Conservation (phyloP, 2,113 vertebrate genomes). For the Cyprinodon brontotheroides region DNA sequence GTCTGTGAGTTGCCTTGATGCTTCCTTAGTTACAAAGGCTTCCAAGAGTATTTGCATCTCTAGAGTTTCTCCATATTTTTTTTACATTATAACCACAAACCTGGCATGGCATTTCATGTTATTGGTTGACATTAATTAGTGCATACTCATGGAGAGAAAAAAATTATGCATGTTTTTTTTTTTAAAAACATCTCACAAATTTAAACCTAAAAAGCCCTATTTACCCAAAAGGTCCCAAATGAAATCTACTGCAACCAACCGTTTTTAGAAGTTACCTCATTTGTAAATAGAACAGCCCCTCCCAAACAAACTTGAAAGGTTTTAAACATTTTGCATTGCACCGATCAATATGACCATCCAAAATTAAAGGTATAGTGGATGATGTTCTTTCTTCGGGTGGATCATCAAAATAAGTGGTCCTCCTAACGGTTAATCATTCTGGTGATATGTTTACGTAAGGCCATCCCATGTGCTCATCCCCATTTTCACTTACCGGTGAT, state of each 20-base stretch:
- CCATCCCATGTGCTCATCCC: too few species aligned
- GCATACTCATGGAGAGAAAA: background rate
- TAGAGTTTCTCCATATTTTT: background rate
- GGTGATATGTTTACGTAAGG: too few species aligned
- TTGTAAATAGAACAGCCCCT: too few species aligned
- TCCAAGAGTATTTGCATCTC: background rate
- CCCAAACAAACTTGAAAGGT: background rate
- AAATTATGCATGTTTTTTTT: background rate
- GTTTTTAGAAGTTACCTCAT: too few species aligned
- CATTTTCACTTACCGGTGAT: too few species aligned
- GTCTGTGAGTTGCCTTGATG: conserved; percentile 12
- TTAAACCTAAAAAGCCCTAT: background rate
- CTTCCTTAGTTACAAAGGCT: too few species aligned
- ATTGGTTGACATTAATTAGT: background rate
- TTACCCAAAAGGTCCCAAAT: background rate
- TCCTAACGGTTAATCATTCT: too few species aligned
- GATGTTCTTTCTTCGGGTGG: too few species aligned
- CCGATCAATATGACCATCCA: background rate
- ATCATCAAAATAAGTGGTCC: too few species aligned
- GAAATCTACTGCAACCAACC: too few species aligned
- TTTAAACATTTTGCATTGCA: background rate
- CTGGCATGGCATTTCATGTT: background rate
- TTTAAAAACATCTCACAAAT: background rate
- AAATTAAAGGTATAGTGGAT: background rate
- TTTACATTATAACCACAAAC: background rate